Percentiles rank a stretch among this genome's conserved stretches.
These are phyloP conservation scores for Boloria euphrosyne DNA, from an alignment of 2,888 invertebrate species.

Conservation along the genomic window DNA sequence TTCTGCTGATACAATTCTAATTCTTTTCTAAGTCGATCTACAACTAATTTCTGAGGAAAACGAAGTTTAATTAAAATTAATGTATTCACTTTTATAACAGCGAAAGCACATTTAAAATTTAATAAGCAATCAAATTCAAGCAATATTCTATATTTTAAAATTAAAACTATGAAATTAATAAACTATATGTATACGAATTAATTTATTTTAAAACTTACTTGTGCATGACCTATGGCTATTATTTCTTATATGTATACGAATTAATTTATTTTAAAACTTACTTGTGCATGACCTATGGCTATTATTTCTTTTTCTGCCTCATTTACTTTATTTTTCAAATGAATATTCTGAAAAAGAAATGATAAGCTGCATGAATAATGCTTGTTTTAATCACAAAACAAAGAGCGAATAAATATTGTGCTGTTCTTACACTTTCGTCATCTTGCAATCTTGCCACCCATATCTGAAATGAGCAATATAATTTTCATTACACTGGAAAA, in stretches of 20 bases:
- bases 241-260: slow-evolving; percentile 63
- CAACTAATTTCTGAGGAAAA: slow-evolving; percentile 75
- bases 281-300: slow-evolving; percentile 82
- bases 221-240: slow-evolving; percentile 80
- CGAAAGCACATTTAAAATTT: too few species aligned
- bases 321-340: slow-evolving; percentile 78
- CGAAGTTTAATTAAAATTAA: too few species aligned
- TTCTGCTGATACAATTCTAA: slow-evolving; percentile 79
- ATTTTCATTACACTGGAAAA: slow-evolving; percentile 16
- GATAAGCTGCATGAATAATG: slow-evolving; percentile 13
- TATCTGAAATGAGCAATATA: slow-evolving; percentile 67
- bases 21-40: slow-evolving; percentile 81
- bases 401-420: slow-evolving; percentile 20
- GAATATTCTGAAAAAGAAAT: slow-evolving; percentile 72
- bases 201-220: slow-evolving; percentile 58
- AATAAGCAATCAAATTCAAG: background rate
- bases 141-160: background rate
- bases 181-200: background rate
- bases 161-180: background rate
- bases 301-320: slow-evolving; percentile 84
- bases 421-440: slow-evolving; percentile 77
- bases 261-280: slow-evolving; percentile 54
- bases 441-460: slow-evolving; percentile 81
- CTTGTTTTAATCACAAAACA: slow-evolving; percentile 8
- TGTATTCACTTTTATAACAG: too few species aligned